phyloP scores from a whole-genome alignment of 2,113 vertebrate genomes.

The Clarias batrachus region DNA sequence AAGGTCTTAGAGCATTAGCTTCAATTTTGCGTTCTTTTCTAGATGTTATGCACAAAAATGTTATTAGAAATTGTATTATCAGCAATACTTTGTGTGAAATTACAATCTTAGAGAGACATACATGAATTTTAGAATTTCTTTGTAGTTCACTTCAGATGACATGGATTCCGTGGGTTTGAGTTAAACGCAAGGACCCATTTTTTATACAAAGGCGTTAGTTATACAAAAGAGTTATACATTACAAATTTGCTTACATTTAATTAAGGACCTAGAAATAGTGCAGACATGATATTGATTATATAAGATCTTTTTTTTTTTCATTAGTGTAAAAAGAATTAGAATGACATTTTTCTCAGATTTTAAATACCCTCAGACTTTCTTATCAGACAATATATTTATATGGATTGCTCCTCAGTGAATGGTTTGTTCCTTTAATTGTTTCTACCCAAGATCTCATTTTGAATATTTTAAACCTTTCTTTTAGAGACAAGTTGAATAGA shows the following conservation, averaged over 20 bases:
- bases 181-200: background rate
- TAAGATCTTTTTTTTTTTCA: too few species aligned
- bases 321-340: too few species aligned
- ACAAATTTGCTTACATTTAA: background rate
- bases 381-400: background rate
- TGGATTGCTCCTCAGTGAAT: background rate
- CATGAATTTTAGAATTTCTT: background rate
- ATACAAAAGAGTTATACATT: background rate
- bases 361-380: background rate
- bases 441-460: background rate
- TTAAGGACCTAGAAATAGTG: background rate
- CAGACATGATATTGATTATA: background rate
- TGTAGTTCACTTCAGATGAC: background rate
- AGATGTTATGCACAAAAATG: background rate
- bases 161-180: background rate
- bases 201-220: too few species aligned
- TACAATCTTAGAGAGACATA: background rate
- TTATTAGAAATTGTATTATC: background rate
- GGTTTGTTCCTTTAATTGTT: background rate
- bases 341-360: background rate
- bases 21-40: background rate
- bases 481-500: background rate
- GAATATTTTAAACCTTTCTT: background rate
- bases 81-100: background rate
- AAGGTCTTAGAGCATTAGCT: too few species aligned